Evolutionary conservation across 2,797 vertebrate species (phyloP).

Genomic region (Xenentodon cancila): DNA sequence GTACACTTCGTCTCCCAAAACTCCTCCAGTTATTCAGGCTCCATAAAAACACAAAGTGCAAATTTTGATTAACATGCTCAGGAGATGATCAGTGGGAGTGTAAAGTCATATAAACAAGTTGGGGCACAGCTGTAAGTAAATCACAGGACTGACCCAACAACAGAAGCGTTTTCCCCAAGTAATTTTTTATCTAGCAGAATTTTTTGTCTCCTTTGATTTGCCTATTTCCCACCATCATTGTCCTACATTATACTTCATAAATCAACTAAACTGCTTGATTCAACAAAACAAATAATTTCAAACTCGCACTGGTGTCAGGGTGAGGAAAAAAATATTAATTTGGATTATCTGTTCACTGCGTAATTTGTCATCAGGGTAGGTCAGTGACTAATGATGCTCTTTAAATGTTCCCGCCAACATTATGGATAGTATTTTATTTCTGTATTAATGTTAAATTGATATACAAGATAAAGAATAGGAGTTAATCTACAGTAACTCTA

Average conservation of each 20-base stretch:
- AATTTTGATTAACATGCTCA: no score
- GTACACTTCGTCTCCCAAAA: no score
- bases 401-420: no score
- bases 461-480: no score
- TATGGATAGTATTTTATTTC: no score
- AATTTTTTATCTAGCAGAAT: constrained; percentile 6
- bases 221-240: constrained; percentile 19
- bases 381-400: no score
- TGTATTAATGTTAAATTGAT: no score
- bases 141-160: constrained; percentile 16
- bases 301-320: constrained; percentile 46
- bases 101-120: constrained; percentile 36
- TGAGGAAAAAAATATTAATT: constrained; percentile 48
- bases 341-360: constrained; percentile 70
- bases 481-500: no score
- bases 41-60: no score
- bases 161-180: constrained; percentile 8
- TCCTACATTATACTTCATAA: constrained; percentile 19
- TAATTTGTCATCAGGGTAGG: constrained; percentile 56
- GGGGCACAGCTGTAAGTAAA: constrained; percentile 27
- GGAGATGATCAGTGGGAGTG: constrained; percentile 7
- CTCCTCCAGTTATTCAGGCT: no score
- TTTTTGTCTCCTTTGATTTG: constrained; percentile 3
- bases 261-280: constrained; percentile 49
- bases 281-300: constrained; percentile 59